Base-by-base conservation (phyloP, 2,113 vertebrate genomes). In the Oryzias curvinotus region DNA sequence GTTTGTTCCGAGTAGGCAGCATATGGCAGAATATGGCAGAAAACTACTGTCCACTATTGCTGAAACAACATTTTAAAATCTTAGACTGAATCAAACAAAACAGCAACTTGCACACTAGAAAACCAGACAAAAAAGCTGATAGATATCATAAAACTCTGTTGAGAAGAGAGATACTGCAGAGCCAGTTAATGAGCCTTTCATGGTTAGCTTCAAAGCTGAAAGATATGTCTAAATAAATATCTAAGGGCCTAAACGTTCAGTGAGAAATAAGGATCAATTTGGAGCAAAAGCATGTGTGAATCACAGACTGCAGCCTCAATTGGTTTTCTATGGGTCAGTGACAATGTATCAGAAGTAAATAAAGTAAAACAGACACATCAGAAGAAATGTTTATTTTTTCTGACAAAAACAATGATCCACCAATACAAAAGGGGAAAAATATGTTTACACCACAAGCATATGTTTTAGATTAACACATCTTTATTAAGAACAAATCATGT, bases 181-280 rank as follows among this genome's bases (percentile, higher is more conserved):
- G 7, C 48, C 54, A 25, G 30, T 7, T 45, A 44, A 49, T 61
- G 53, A 65, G 41, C 45, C 42, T 52, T 67, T 62, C 43, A 52
- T 28, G 14, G 48, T 57, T 59, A 19, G 13, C 59, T 68, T 46
- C 59, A 49, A 75, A 73, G 54, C 4, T 51, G 7, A 71, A 45
- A 47, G 21, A 63, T 19, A 73, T 65, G 56, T 77, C 51, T 43
- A 62, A 41, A 52, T 55, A 52, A 71, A 65, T 81, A 66, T 76
- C 77, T 76, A 58, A 69, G 45, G 30, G 16, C 15, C 19, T 58
- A 62, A 70, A 65, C 61, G 62, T 41, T 73, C 52, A 63, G 54
- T 54, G 18, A 47, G 61, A 61, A 3, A 1, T 61, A 26, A 1
- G 15, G 5, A 63, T 52, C 44, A 44, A 42, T 55, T 71, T 13